These are phyloP conservation scores for Colletes collaris DNA, from an alignment of 2,888 invertebrate genomes.

Conservation along the genomic window DNA sequence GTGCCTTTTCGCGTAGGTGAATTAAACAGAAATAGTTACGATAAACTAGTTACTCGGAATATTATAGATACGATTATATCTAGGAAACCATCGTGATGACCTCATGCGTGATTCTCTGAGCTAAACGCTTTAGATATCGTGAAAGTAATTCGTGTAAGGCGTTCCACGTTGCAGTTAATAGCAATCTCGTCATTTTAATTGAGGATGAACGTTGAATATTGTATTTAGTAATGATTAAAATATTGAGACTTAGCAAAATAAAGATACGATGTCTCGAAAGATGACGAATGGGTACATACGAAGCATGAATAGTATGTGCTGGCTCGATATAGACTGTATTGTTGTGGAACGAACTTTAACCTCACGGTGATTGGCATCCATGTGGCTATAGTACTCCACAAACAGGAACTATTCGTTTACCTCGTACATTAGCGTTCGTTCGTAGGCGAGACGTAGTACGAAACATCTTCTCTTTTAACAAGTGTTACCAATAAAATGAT, in stretches of 20 bases:
- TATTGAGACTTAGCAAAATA: too few relatives aligned
- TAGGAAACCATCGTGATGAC: not conserved
- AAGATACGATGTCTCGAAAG: not conserved
- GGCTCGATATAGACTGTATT: constrained; percentile 2
- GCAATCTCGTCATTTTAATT: too few relatives aligned
- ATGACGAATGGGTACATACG: not conserved
- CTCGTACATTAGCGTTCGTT: not conserved
- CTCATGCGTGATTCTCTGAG: not conserved
- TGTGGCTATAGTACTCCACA: not conserved
- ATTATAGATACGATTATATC: not conserved
- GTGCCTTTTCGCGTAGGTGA: too few relatives aligned
- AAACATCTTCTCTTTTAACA: too few relatives aligned
- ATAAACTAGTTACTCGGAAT: too few relatives aligned
- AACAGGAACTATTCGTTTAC: constrained; percentile 26
- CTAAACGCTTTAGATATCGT: not conserved
- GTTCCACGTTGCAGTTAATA: not conserved
- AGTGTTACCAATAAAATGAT: too few relatives aligned
- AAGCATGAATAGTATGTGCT: not conserved
- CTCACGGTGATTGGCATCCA: constrained; percentile 23
- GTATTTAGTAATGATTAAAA: too few relatives aligned
- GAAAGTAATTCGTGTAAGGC: not conserved
- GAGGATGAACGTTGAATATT: too few relatives aligned
- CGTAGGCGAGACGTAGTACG: not conserved
- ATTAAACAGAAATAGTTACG: too few relatives aligned
- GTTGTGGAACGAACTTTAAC: constrained; percentile 28